Evolutionary conservation across 2,113 vertebrate species (phyloP).

Genomic region (Notechis scutatus): DNA sequence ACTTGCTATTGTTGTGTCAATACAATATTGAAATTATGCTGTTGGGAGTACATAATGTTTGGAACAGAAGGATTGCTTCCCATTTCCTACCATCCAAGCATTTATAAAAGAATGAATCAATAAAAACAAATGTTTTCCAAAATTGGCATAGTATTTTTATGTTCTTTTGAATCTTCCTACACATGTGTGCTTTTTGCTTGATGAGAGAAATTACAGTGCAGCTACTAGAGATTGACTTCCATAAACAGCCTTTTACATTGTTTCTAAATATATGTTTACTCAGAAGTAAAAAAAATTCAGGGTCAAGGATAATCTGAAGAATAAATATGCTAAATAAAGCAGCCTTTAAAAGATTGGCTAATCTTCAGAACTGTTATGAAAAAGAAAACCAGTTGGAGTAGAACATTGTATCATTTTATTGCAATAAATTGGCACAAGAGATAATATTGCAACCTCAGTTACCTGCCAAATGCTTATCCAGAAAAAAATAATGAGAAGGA

Average conservation of each 20-base stretch:
- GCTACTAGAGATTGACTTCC: slow-evolving; percentile 30
- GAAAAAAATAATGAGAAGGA: slow-evolving; percentile 44
- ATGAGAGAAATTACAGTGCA: slow-evolving; percentile 32
- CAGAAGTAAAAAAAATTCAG: not conserved
- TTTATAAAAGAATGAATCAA: slow-evolving; percentile 28
- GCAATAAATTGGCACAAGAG: slow-evolving; percentile 31
- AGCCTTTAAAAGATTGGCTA: slow-evolving; percentile 4
- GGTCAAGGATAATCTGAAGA: not conserved
- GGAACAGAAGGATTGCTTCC: slow-evolving; percentile 26
- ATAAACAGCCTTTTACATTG: slow-evolving; percentile 14
- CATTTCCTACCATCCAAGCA: not conserved
- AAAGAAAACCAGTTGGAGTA: not conserved
- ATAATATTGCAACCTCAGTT: slow-evolving; percentile 29
- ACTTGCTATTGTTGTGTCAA: slow-evolving; percentile 40
- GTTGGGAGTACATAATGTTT: slow-evolving; percentile 16
- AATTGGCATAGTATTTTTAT: slow-evolving; percentile 14
- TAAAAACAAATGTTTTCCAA: slow-evolving; percentile 29
- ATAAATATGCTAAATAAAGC: not conserved
- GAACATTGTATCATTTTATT: slow-evolving; percentile 15
- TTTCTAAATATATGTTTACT: not conserved
- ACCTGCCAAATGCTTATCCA: slow-evolving; percentile 29
- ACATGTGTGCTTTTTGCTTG: slow-evolving; percentile 3
- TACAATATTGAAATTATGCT: slow-evolving; percentile 35
- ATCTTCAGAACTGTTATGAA: not conserved
- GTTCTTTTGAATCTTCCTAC: not conserved